Evolutionary conservation across 2,888 invertebrate genomes (phyloP), one percentile per base, ranked within the genome.

Genomic region (Pachymerium ferrugineum): DNA sequence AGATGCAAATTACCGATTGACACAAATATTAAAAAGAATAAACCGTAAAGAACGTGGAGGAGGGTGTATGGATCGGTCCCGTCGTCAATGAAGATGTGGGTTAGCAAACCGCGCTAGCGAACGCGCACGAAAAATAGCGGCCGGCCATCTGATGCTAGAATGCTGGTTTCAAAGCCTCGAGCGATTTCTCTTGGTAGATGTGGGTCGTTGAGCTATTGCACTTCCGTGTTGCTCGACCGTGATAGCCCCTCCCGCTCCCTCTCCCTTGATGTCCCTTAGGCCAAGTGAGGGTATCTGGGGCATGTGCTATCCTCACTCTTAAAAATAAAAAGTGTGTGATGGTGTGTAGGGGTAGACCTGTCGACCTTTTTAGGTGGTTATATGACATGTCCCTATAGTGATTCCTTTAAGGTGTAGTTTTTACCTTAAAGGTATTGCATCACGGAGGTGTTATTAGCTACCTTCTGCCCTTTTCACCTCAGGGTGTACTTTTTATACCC

Each of bases 21-120:
- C 42, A 71, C 38, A 33, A 35, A 71, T 25, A 29, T 71, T 71
- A n/a, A n/a, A n/a, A n/a, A n/a, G n/a, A n/a, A n/a, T n/a, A n/a
- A n/a, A n/a, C n/a, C n/a, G n/a, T n/a, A n/a, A n/a, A n/a, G n/a
- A n/a, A n/a, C n/a, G 28, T 62, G 62, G 6, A 6, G 62, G 28
- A 62, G 28, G 25, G 28, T 62, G 62, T 62, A 62, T 62, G 25
- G 25, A 62, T 22, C 28, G n/a, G 25, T 62, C 14, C 28, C 12
- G 62, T 62, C 28, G 62, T 62, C 62, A 62, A 62, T 62, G 62
- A 62, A 62, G 62, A 62, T 28, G 62, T 62, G 62, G 62, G 62
- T 62, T 62, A 62, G 62, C 62, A 62, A 62, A 28, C 62, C 62
- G 62, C 62, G 62, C 62, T 22, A 62, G 62, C 62, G 62, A 62